Base-by-base conservation (phyloP, 2,113 vertebrate genomes). In the Cebidichthys violaceus region DNA sequence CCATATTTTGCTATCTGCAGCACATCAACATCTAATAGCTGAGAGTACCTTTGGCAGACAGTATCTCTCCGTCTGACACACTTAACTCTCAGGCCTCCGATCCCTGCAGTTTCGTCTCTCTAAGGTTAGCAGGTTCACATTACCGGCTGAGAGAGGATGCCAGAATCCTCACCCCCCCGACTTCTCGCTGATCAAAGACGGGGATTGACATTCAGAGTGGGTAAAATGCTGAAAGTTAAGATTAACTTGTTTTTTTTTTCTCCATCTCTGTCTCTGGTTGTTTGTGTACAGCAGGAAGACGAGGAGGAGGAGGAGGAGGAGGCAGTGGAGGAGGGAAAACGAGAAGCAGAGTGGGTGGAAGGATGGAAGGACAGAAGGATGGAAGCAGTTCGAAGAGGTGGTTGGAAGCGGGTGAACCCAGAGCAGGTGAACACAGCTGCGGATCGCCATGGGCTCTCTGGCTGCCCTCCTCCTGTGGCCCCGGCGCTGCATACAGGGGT, bases 341-440 rank as follows among this genome's bases (percentile, higher is more conserved):
- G 83, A 92, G 83, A 84, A 91, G 85, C 69, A 81, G 84, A 93
- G 91, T 89, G 80, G 92, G 92, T 91, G 91, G 91, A 90, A 92
- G 89, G 89, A 92, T 90, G 89, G 85, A 92, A 85, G 64, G 76
- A 89, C 75, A 90, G 86, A 85, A 68, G 88, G 86, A 89, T 87
- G 50, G 90, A 88, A 90, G 85, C 82, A 82, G 84, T 92, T 86
- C 73, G 88, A 92, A 87, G 92, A 92, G 90, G 90, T 86, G 88
- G 86, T 92, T 92, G 31, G 79, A 92, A 91, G 93, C 91, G 92
- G 89, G 88, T 93, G 91, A 95, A 94, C 92, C 91, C 93, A 90
- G 94, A 93, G 92, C 92, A 94, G 94, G 93, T 92, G 93, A 95
- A 94, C 92, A 82, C 94, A 95, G 94, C 94, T 95, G 94, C 84